A percentile compares a stretch with the other conserved stretches of the same genome.
Conservation (phyloP, 1,140 invertebrate species). For the Augochlora pura region DNA sequence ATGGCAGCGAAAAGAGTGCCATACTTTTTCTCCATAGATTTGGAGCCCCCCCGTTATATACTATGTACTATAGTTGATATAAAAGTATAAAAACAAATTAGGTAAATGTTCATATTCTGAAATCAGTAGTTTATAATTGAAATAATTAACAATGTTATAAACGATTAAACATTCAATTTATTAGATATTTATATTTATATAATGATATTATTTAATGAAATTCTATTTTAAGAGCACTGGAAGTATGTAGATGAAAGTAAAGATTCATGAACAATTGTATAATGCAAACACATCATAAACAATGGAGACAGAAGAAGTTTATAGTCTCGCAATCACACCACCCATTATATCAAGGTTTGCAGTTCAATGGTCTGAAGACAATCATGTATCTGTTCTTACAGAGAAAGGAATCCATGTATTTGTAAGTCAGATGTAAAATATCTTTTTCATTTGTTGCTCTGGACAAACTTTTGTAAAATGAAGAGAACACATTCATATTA, state of each 20-base stretch:
- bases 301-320: conserved; percentile 70
- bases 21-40: too few species aligned
- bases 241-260: not conserved
- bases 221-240: not conserved
- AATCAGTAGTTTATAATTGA: too few species aligned
- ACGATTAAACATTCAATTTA: not conserved
- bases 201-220: not conserved
- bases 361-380: conserved; percentile 75
- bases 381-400: conserved; percentile 75
- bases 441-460: not conserved
- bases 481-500: not conserved
- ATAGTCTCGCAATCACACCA: conserved; percentile 66
- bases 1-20: too few species aligned
- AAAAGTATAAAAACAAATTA: not conserved
- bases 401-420: conserved; percentile 73
- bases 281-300: not conserved
- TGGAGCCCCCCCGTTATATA: too few species aligned
- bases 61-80: too few species aligned
- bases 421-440: conserved; percentile 62
- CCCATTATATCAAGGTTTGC: conserved; percentile 68
- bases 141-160: too few species aligned
- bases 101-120: not conserved
- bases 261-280: not conserved
- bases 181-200: too few species aligned
- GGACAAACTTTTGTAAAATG: not conserved